phyloP scores from a whole-genome alignment of 2,888 invertebrate genomes.

The Lypha dubia region DNA sequence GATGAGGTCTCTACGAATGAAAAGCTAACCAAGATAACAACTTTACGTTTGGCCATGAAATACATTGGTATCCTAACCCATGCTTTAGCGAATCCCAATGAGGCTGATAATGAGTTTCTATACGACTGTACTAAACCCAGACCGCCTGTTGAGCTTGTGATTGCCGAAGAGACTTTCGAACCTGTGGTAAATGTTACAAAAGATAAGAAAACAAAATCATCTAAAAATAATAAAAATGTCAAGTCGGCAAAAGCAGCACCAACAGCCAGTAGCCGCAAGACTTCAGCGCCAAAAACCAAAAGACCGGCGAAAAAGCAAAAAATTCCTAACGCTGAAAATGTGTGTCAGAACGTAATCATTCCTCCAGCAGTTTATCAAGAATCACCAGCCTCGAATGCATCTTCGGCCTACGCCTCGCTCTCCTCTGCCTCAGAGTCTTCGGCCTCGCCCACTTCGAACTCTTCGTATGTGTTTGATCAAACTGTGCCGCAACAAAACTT shows the following conservation, averaged over 20 bases:
- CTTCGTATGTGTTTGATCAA: conserved; percentile 73
- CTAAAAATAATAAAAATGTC: conserved; percentile 70
- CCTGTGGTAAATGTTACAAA: conserved; percentile 30
- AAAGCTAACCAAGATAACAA: conserved; percentile 95
- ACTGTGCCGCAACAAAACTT: conserved; percentile 64
- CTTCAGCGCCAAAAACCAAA: conserved; percentile 49
- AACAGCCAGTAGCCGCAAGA: conserved; percentile 52
- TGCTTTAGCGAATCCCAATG: conserved; percentile 84
- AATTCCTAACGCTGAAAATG: conserved; percentile 47
- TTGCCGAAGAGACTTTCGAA: conserved; percentile 56
- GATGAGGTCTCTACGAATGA: conserved; percentile 86
- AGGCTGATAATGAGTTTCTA: conserved; percentile 76
- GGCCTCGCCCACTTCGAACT: conserved; percentile 71
- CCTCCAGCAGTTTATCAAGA: conserved; percentile 52
- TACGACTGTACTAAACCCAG: conserved; percentile 59
- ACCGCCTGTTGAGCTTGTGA: conserved; percentile 18
- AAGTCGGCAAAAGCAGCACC: conserved; percentile 43
- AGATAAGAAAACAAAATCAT: conserved; percentile 47
- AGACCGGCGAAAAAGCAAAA: conserved; percentile 71
- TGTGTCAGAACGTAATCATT: conserved; percentile 46
- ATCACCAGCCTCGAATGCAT: conserved; percentile 71
- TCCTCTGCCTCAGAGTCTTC: conserved; percentile 75
- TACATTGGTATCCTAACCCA: conserved; percentile 91
- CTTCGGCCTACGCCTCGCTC: conserved; percentile 74
- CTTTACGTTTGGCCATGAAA: conserved; percentile 92